These are phyloP conservation scores for Bagarius yarrelli DNA, from an alignment of 2,113 vertebrate species.

Conservation along the genomic window DNA sequence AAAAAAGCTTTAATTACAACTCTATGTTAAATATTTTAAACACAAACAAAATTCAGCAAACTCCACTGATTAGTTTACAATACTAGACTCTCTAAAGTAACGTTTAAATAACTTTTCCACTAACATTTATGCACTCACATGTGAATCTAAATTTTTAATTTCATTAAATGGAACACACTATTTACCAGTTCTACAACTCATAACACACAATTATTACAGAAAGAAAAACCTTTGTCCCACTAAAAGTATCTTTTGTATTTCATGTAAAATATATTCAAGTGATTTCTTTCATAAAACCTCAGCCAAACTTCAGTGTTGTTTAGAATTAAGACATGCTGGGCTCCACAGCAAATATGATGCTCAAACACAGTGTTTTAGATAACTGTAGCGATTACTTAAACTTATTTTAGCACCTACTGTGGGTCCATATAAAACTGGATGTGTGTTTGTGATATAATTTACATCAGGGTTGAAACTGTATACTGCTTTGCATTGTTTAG, in stretches of 20 bases:
- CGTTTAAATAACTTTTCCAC: not conserved
- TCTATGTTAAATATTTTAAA: not conserved
- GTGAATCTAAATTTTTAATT: conserved; percentile 1
- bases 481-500: not conserved
- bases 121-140: not conserved
- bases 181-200: not conserved
- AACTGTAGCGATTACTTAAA: not conserved
- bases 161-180: conserved; percentile 12
- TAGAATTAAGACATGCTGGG: not conserved
- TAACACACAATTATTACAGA: not conserved
- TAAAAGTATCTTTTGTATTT: not conserved
- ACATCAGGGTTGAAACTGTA: not conserved
- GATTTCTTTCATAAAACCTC: conserved; percentile 8
- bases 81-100: not conserved
- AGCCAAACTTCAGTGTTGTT: not conserved
- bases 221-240: no score
- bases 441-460: not conserved
- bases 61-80: not conserved
- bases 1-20: not conserved
- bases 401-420: not conserved
- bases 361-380: not conserved
- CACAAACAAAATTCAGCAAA: not conserved
- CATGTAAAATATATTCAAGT: not conserved
- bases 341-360: not conserved
- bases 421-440: not conserved